A percentile compares a stretch with the other conserved stretches of the same genome.
These are phyloP conservation scores for Eutolmus rufibarbis DNA, from an alignment of 2,888 invertebrate species.

Conservation along the genomic window DNA sequence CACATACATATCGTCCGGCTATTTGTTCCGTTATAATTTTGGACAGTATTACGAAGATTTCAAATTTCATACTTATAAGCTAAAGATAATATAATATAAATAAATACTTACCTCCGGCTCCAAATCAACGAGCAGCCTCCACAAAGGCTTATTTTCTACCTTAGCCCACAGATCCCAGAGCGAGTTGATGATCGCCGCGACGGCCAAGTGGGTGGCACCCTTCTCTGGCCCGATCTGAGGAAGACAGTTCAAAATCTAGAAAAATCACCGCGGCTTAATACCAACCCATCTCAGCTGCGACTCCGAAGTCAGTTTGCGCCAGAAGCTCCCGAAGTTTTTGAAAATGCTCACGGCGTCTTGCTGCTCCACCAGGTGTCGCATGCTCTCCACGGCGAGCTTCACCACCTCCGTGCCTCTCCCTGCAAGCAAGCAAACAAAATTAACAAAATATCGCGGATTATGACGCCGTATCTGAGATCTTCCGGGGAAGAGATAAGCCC, in stretches of 20 bases:
- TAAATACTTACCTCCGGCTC: conserved; percentile 71
- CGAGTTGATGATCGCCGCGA: conserved; percentile 87
- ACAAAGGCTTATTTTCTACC: conserved; percentile 82
- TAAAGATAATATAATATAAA: background rate
- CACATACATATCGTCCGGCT: too few relatives aligned
- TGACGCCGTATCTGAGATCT: background rate
- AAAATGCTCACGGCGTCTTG: conserved; percentile 75
- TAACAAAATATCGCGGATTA: background rate
- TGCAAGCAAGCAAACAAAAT: background rate
- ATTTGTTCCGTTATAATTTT: too few relatives aligned
- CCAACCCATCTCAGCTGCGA: conserved; percentile 90
- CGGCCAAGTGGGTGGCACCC: conserved; percentile 86
- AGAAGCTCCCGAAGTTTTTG: conserved; percentile 78
- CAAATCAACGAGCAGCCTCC: conserved; percentile 85
- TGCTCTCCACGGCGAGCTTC: conserved; percentile 75
- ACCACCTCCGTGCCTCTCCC: conserved; percentile 91
- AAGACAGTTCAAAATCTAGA: background rate
- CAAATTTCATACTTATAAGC: background rate
- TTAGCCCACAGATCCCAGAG: conserved; percentile 93
- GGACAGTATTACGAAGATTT: background rate
- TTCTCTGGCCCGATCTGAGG: conserved; percentile 87
- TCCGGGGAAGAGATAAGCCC: background rate
- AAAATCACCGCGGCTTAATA: background rate
- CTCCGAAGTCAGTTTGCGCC: conserved; percentile 84
- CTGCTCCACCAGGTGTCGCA: conserved; percentile 75